Evolutionary conservation across 2,113 vertebrate species (phyloP).

Genomic region (Mus pahari): DNA sequence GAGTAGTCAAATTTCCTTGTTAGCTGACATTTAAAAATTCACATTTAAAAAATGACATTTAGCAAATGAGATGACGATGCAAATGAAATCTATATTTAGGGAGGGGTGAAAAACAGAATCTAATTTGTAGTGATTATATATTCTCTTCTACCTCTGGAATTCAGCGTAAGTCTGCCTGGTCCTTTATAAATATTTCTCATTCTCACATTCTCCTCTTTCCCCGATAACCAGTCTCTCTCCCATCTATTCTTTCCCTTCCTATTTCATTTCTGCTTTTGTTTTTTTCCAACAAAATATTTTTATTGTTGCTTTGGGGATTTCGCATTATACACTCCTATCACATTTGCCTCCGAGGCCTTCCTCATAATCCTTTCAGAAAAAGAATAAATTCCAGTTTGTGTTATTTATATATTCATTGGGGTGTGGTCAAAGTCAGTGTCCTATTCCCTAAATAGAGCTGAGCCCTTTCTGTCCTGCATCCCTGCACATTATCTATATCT

Average conservation of each 20-base stretch:
- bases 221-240: no score
- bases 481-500: neutral
- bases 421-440: neutral
- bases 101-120: conserved; percentile 85
- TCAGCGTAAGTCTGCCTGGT: conserved; percentile 4
- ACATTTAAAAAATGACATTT: conserved; percentile 91
- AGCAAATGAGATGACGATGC: conserved; percentile 88
- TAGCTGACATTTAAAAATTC: conserved; percentile 91
- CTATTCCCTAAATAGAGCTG: neutral
- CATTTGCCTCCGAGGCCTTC: neutral
- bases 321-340: neutral
- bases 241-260: no score
- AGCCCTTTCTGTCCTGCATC: neutral
- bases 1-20: conserved; percentile 87
- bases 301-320: neutral
- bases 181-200: neutral
- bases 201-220: no score
- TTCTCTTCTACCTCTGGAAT: conserved; percentile 75
- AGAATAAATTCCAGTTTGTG: neutral
- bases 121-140: conserved; percentile 82
- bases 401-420: neutral
- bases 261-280: neutral
- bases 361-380: neutral
- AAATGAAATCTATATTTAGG: conserved; percentile 90
- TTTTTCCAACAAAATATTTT: neutral